Base-by-base conservation (phyloP, 2,113 vertebrate genomes). In the Propithecus coquereli region DNA sequence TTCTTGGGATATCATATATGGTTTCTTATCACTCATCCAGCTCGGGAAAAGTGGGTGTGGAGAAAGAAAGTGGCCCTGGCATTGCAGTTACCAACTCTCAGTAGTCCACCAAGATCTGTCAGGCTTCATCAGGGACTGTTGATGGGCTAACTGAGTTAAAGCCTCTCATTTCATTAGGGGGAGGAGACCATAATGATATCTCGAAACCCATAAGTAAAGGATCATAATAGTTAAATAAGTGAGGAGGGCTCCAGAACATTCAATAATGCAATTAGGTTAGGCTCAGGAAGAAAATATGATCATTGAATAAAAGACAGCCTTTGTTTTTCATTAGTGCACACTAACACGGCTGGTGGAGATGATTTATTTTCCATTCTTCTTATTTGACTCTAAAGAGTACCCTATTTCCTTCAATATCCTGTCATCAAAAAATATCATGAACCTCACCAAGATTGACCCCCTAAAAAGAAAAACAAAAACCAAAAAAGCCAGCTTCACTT, bases 91-190 rank as follows among this genome's bases (percentile, higher is more conserved):
- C 37, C 50, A 43, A n/a, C 45, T 11, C 32, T 47, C 11, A 85
- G 6, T 47, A 25, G 0, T 63, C 54, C 40, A 23, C 5, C 71
- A 37, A n/a, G 32, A 71, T 37, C 70, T 43, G 59, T 43, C 59
- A 57, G 81, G 63, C 40, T 68, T 89, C 25, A 8, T 66, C 57
- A 43, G 50, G 61, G 71, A 71, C 83, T 90, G 81, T 3, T 85
- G 85, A 91, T 32, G 30, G 27, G 65, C 34, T 94, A 93, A 96
- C 14, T 71, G 23, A 52, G 87, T 93, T 94, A 97, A 77, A 94
- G 30, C 37, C 63, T 92, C 59, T 95, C 80, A 57, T 95, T 87
- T 93, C 90, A 90, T 92, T 90, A 92, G 50, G 1, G 25, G 32
- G 9, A 87, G 34, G 76, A 95, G 90, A 73, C 65, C 17, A 43